Base-by-base conservation (phyloP, 2,888 invertebrate species). In the Dorcus parallelipipedus region DNA sequence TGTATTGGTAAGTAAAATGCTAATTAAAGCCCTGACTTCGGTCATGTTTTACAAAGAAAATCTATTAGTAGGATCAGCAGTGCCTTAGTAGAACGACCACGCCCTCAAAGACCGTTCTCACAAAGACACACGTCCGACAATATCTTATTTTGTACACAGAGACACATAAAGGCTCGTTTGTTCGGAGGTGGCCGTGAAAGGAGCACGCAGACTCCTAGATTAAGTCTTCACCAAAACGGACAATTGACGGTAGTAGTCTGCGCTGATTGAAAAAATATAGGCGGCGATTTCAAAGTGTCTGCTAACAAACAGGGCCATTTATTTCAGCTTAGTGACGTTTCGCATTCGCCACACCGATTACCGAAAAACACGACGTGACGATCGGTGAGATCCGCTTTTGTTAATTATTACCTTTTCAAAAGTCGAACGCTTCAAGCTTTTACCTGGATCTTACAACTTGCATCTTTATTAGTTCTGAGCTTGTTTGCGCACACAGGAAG, bases 301-400 rank as follows among this genome's bases (percentile, higher is more conserved):
- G 49, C 50, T 51, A 69, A 68, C 73, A 75, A 77, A 78, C 74
- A 76, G 73, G 74, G 75, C 73, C 77, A 78, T 78, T 78, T 78
- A 78, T 78, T 77, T 77, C 73, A 70, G 70, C 70, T 72, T 54
- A 76, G 77, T 78, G 78, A 78, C 78, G 73, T 75, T 73, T 75
- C 70, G 71, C 74, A 78, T 78, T 78, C 73, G 78, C 70, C 73
- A 78, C 73, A 76, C 73, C 72, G 77, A 76, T 78, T 78, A 76
- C 69, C 55, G 45, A 50, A 40, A 51, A 51, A 51, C 20, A 64
- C 63, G 64, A 72, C 73, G 72, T 72, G 74, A 73, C 73, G 69
- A 69, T 71, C 71, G 69, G 68, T 63, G 58, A 61, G 9, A 45
- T 20, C 20, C 62, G 66, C 69, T 69, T 72, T 74, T 73, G 73